These are phyloP conservation scores for Mesocentrotus franciscanus DNA, from an alignment of 53 echinoderm and acorn worm species.

Conservation along the genomic window DNA sequence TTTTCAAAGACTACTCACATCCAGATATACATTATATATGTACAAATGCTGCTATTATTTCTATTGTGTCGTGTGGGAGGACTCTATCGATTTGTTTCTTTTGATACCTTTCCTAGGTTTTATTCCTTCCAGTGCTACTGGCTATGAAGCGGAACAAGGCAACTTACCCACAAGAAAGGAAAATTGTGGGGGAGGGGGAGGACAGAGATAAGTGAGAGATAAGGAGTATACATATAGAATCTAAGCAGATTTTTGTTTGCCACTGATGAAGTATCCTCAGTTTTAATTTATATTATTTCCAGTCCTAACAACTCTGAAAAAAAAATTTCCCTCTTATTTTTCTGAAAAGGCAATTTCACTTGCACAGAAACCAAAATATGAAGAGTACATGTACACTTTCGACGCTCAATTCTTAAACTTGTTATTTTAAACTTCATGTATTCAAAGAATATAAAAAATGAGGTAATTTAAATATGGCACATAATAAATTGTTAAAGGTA, in stretches of 20 bases:
- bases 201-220: not conserved
- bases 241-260: not conserved
- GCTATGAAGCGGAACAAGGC: not conserved
- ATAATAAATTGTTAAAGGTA: too few species aligned
- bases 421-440: too few species aligned
- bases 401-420: too few species aligned
- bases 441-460: too few species aligned
- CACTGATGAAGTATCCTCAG: not conserved
- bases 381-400: too few species aligned
- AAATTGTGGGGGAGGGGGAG: not conserved
- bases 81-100: constrained; percentile 8
- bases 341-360: too few species aligned
- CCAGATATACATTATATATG: not conserved
- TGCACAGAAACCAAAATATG: too few species aligned
- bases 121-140: not conserved
- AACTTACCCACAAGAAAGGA: not conserved
- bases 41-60: constrained; percentile 10
- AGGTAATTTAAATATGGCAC: too few species aligned
- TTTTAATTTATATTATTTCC: too few species aligned
- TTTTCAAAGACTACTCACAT: not conserved
- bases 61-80: not conserved
- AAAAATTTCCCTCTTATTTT: too few species aligned
- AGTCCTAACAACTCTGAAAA: too few species aligned
- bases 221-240: not conserved
- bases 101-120: not conserved